Percentiles rank a stretch among this genome's conserved stretches.
These are phyloP conservation scores for Agrochola circellaris DNA, from an alignment of 2,888 invertebrate genomes.

Conservation along the genomic window DNA sequence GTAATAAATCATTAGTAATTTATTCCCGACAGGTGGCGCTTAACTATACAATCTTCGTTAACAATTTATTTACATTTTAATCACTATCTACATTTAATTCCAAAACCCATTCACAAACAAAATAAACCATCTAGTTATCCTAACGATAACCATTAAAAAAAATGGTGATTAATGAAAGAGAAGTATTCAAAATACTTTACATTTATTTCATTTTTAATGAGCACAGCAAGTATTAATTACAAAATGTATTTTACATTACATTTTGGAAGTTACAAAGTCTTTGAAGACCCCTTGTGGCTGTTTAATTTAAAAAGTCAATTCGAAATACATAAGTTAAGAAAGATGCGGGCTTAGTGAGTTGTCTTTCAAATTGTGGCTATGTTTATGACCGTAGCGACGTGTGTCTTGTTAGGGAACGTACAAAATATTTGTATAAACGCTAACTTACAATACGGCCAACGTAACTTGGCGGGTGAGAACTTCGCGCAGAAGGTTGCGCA, in stretches of 20 bases:
- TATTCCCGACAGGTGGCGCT: constrained; percentile 17
- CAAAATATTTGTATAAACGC: neutral
- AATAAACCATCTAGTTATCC: constrained; percentile 7
- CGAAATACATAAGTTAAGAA: constrained; percentile 5
- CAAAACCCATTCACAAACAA: constrained; percentile 24
- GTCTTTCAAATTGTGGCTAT: constrained; percentile 14
- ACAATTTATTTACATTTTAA: constrained; percentile 21
- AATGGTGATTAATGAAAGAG: constrained; percentile 36
- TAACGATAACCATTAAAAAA: constrained; percentile 28
- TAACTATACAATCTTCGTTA: neutral
- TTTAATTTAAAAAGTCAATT: constrained; percentile 44
- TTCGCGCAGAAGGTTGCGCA: too few relatives aligned
- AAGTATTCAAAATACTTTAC: constrained; percentile 16
- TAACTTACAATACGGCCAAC: too few relatives aligned
- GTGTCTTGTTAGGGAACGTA: neutral
- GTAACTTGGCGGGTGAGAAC: too few relatives aligned
- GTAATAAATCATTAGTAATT: neutral
- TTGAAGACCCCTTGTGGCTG: constrained; percentile 57
- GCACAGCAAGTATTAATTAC: constrained; percentile 35
- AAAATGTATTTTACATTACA: constrained; percentile 30
- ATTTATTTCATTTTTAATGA: constrained; percentile 54
- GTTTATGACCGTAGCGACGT: constrained; percentile 6
- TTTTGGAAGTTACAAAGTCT: constrained; percentile 16
- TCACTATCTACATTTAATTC: constrained; percentile 22
- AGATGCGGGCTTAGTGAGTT: constrained; percentile 37